A percentile compares a stretch with the other conserved stretches of the same genome.
Conservation (phyloP, 2,888 invertebrate genomes). For the Coelopa pilipes region DNA sequence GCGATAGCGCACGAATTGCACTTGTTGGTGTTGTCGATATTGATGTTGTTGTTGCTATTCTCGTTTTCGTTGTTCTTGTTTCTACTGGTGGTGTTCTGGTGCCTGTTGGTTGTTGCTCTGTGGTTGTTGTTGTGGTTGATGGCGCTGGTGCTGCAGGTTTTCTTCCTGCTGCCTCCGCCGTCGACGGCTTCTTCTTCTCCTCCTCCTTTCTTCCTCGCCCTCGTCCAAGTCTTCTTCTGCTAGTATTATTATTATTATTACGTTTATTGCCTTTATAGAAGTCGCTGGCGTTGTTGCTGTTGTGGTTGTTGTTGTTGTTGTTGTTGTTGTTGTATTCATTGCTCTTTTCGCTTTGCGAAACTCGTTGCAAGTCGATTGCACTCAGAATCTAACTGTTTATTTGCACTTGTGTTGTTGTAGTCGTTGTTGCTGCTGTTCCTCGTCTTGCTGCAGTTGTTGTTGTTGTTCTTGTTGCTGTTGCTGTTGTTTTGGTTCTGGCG, state of each 20-base stretch:
- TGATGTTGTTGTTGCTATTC: slow-evolving; percentile 2
- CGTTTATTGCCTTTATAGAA: background rate
- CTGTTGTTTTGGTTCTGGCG: background rate
- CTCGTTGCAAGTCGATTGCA: slow-evolving; percentile 28
- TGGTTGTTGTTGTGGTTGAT: slow-evolving; percentile 21
- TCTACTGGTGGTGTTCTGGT: slow-evolving; percentile 19
- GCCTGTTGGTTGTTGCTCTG: background rate
- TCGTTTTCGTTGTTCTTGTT: slow-evolving; percentile 24
- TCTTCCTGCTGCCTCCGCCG: background rate
- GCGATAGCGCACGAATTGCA: slow-evolving; percentile 23
- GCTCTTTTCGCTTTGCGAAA: slow-evolving; percentile 11
- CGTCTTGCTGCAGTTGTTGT: background rate
- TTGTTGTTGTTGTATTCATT: slow-evolving; percentile 25
- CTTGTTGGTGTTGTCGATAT: slow-evolving; percentile 16
- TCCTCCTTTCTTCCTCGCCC: no score
- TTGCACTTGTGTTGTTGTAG: slow-evolving; percentile 13
- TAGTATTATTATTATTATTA: slow-evolving; percentile 18
- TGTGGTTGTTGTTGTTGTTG: slow-evolving; percentile 12
- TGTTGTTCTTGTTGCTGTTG: slow-evolving; percentile 14
- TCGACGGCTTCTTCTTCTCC: no score
- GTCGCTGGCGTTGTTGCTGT: slow-evolving; percentile 14
- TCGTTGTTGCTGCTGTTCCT: background rate
- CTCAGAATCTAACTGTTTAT: slow-evolving; percentile 32
- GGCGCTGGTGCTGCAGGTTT: slow-evolving; percentile 12
- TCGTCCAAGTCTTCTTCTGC: background rate